These are phyloP conservation scores for Trochalopteron elliotii DNA, from an alignment of 2,113 vertebrate species.

Conservation along the genomic window DNA sequence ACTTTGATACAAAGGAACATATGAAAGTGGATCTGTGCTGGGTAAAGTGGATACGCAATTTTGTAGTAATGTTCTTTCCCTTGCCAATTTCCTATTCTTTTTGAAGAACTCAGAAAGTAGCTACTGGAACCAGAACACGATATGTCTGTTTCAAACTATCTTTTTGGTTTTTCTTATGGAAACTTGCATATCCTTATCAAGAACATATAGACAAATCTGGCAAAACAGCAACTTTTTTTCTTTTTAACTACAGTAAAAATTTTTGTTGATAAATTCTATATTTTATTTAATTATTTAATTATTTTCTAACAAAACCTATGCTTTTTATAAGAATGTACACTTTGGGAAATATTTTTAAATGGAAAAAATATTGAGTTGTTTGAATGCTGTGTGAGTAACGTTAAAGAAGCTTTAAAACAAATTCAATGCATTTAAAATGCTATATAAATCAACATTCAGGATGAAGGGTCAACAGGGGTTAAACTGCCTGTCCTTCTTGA, in stretches of 20 bases:
- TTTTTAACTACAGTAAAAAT: not conserved
- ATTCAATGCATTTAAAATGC: conserved; percentile 52
- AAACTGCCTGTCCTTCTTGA: conserved; percentile 75
- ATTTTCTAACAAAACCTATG: not conserved
- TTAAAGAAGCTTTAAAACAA: conserved; percentile 24
- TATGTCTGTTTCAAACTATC: not conserved
- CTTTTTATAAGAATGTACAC: not conserved
- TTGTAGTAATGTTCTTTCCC: not conserved
- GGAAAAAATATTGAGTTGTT: not conserved
- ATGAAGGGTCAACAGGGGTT: conserved; percentile 73
- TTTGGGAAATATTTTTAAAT: not conserved
- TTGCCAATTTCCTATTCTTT: not conserved
- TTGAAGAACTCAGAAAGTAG: not conserved
- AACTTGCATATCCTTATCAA: not conserved
- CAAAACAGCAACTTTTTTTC: not conserved
- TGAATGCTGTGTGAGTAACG: not conserved
- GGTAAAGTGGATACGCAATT: conserved; percentile 30
- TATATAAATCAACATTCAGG: conserved; percentile 70
- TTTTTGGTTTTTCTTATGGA: not conserved
- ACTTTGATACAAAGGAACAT: conserved; percentile 3
- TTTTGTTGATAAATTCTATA: not conserved
- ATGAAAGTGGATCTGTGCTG: not conserved
- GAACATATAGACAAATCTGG: not conserved
- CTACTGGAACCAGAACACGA: not conserved
- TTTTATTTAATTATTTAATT: not conserved